Conservation (phyloP, 2,113 vertebrate species). For the Accipiter cooperii region DNA sequence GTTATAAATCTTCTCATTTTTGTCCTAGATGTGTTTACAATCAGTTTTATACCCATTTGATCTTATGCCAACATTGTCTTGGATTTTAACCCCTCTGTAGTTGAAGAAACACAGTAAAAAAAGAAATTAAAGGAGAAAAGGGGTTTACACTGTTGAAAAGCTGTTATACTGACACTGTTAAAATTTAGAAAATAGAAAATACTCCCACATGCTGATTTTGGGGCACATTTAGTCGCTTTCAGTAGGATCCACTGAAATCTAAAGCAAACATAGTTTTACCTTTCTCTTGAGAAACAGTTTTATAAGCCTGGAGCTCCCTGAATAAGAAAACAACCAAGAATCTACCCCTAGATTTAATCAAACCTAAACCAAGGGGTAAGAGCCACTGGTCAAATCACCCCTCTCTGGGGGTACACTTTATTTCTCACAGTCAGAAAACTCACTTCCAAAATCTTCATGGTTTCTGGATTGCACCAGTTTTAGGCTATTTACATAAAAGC, state of each 20-base stretch:
- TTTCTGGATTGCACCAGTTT: conserved; percentile 6
- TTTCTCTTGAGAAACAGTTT: neutral
- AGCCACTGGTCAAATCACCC: neutral
- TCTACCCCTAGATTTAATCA: neutral
- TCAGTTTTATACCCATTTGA: conserved; percentile 16
- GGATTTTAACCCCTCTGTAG: conserved; percentile 1
- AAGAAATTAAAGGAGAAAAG: neutral
- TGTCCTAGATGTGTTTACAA: conserved; percentile 5
- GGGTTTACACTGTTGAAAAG: neutral
- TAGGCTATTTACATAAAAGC: neutral
- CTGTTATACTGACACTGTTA: neutral
- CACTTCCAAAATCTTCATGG: neutral
- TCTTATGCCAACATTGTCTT: conserved; percentile 32
- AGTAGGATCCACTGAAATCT: neutral
- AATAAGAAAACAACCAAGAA: neutral
- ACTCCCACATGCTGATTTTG: neutral
- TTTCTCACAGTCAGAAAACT: neutral
- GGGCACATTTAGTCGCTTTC: neutral
- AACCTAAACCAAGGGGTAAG: neutral
- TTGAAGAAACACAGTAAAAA: neutral
- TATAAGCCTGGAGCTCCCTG: neutral
- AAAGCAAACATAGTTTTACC: neutral
- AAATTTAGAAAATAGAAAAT: neutral
- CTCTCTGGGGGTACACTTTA: neutral
- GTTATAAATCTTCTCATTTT: conserved; percentile 21